Percentiles rank a stretch among this genome's conserved stretches.
These are phyloP conservation scores for Arizona elegans DNA, from an alignment of 2,113 vertebrate species.

Conservation along the genomic window DNA sequence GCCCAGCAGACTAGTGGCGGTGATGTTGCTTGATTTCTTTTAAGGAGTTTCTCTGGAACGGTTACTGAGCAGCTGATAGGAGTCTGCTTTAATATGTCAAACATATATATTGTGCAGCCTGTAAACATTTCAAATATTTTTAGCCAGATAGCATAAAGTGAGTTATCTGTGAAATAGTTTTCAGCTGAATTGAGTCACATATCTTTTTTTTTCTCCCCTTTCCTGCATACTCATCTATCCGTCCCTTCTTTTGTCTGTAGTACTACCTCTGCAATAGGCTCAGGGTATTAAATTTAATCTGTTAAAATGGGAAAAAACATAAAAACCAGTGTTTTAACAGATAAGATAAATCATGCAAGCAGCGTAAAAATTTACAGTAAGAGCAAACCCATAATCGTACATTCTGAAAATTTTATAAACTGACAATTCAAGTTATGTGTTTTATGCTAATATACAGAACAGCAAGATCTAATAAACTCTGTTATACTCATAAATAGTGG, in stretches of 20 bases:
- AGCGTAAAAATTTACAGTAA: slow-evolving; percentile 69
- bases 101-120: slow-evolving; percentile 66
- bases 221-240: background rate
- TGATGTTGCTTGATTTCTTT: slow-evolving; percentile 82
- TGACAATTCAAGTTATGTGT: slow-evolving; percentile 71
- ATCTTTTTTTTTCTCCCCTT: slow-evolving; percentile 7
- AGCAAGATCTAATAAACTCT: slow-evolving; percentile 69
- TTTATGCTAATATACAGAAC: slow-evolving; percentile 71
- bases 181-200: slow-evolving; percentile 47
- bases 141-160: slow-evolving; percentile 48
- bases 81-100: slow-evolving; percentile 73
- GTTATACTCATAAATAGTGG: slow-evolving; percentile 66
- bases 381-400: slow-evolving; percentile 65
- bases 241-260: slow-evolving; percentile 57
- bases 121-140: slow-evolving; percentile 74
- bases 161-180: slow-evolving; percentile 62
- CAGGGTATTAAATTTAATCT: slow-evolving; percentile 57
- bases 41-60: slow-evolving; percentile 75
- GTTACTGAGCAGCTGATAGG: slow-evolving; percentile 70
- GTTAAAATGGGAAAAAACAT: slow-evolving; percentile 51
- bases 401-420: slow-evolving; percentile 76
- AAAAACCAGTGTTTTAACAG: slow-evolving; percentile 54
- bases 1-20: slow-evolving; percentile 85
- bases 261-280: slow-evolving; percentile 49
- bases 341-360: slow-evolving; percentile 66